A percentile compares a stretch with the other conserved stretches of the same genome.
These are phyloP conservation scores for Lamellibrachia luymesi DNA, from an alignment of 1,140 invertebrate genomes.

Conservation along the genomic window DNA sequence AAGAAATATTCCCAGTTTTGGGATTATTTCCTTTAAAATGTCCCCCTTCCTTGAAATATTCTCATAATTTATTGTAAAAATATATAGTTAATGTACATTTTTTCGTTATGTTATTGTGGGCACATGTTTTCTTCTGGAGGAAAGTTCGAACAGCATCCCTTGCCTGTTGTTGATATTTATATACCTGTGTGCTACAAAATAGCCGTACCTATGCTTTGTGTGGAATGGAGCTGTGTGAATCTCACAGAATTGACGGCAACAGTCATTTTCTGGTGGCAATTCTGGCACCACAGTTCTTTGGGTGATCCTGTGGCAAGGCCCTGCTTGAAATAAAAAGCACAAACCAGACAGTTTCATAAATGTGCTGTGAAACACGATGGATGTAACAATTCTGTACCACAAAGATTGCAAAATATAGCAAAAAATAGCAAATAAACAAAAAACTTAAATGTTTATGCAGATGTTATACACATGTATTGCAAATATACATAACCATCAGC, in stretches of 20 bases:
- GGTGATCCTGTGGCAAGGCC: slow-evolving; percentile 40
- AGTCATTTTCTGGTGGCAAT: slow-evolving; percentile 48
- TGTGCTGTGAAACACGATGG: too few relatives aligned
- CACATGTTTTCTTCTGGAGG: not conserved
- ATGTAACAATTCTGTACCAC: too few relatives aligned
- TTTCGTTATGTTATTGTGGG: not conserved
- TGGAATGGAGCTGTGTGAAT: slow-evolving; percentile 39
- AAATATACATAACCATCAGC: too few relatives aligned
- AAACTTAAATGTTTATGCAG: too few relatives aligned
- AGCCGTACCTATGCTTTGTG: not conserved
- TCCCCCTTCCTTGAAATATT: not conserved
- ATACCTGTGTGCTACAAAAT: not conserved
- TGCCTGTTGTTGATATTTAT: not conserved
- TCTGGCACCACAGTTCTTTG: slow-evolving; percentile 42
- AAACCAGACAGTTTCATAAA: not conserved
- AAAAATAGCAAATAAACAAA: too few relatives aligned
- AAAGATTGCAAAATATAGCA: too few relatives aligned
- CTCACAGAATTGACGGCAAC: slow-evolving; percentile 42
- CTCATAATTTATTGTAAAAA: not conserved
- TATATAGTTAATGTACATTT: not conserved
- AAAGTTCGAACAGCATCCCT: not conserved
- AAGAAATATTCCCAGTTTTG: not conserved
- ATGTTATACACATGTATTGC: too few relatives aligned
- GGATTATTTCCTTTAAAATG: too few relatives aligned
- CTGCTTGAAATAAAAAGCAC: slow-evolving; percentile 30